Evolutionary conservation across 2,113 vertebrate species (phyloP).

Genomic region (Laticauda laticaudata): DNA sequence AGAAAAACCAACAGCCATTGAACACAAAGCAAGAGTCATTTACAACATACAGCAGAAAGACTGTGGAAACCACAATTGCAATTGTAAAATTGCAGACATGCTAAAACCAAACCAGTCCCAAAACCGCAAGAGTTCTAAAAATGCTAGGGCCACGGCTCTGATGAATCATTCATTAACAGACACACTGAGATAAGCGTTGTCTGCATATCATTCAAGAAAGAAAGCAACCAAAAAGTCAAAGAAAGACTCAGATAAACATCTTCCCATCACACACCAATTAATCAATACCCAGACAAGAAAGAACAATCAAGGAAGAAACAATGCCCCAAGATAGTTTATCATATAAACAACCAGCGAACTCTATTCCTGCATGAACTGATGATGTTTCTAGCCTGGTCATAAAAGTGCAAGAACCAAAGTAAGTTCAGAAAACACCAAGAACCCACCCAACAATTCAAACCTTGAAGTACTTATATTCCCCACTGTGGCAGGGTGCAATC

Average conservation of each 20-base stretch:
- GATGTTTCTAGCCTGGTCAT: background rate
- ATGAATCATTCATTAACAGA: background rate
- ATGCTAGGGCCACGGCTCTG: background rate
- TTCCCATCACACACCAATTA: background rate
- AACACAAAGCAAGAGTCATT: background rate
- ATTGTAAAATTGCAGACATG: background rate
- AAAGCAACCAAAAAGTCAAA: background rate
- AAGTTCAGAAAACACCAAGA: background rate
- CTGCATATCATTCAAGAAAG: background rate
- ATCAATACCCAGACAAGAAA: background rate
- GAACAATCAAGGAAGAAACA: background rate
- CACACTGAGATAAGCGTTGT: background rate
- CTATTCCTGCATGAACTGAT: background rate
- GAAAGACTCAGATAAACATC: background rate
- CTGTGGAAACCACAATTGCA: background rate
- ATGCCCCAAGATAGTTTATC: background rate
- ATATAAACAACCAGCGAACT: background rate
- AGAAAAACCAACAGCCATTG: background rate
- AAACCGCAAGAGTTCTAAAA: background rate
- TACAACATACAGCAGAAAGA: background rate
- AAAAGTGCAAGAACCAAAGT: background rate
- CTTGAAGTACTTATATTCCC: background rate
- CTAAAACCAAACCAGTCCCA: background rate
- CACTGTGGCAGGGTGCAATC: background rate
- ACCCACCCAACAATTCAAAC: background rate